These are phyloP conservation scores for Bolinopsis microptera DNA, from an alignment of 37 sponge, comb jelly and placozoan genomes.

Conservation along the genomic window DNA sequence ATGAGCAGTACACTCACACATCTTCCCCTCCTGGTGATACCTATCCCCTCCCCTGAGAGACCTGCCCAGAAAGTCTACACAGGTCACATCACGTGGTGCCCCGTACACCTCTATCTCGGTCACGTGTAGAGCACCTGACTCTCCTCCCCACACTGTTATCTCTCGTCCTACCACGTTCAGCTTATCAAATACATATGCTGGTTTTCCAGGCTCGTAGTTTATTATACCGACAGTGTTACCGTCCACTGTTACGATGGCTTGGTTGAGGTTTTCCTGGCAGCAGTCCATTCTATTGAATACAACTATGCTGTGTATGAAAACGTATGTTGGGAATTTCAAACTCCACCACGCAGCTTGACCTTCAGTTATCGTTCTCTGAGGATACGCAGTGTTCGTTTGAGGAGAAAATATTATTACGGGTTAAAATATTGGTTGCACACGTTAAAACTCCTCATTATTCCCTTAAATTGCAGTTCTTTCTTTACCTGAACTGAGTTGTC, in stretches of 20 bases:
- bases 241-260: not conserved
- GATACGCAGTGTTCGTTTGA: too few relatives aligned
- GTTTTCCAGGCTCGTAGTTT: not conserved
- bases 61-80: not conserved
- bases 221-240: not conserved
- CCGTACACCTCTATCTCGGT: constrained; percentile 12
- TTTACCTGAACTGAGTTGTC: not conserved
- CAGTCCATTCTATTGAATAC: not conserved
- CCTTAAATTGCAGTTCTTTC: too few relatives aligned
- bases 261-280: not conserved
- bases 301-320: not conserved
- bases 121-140: not conserved
- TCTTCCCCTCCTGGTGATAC: not conserved
- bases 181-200: not conserved
- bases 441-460: too few relatives aligned
- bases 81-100: not conserved
- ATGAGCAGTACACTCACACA: not conserved
- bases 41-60: not conserved
- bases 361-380: not conserved
- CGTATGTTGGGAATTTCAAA: not conserved
- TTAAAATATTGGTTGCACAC: too few relatives aligned
- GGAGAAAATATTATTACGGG: too few relatives aligned
- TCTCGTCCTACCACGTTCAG: not conserved
- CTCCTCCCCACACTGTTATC: not conserved
- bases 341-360: not conserved